These are phyloP conservation scores for Sphaerophoria rueppellii DNA, from an alignment of 2,888 invertebrate species.

Conservation along the genomic window DNA sequence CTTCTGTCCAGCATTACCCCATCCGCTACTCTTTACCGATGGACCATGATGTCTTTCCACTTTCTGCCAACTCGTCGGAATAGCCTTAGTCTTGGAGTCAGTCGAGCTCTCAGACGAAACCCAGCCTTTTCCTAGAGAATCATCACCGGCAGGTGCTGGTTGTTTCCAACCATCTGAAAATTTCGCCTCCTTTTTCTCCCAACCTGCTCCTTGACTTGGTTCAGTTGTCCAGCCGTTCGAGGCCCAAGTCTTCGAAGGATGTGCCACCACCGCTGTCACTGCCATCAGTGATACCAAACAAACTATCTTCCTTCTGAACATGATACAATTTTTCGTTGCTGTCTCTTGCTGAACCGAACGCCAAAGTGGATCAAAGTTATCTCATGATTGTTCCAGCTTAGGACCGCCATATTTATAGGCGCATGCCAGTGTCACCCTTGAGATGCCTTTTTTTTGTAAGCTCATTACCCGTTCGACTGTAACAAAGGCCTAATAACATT, in stretches of 20 bases:
- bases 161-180: constrained; percentile 32
- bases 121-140: constrained; percentile 40
- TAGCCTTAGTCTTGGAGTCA: constrained; percentile 19
- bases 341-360: constrained; percentile 40
- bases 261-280: background rate
- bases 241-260: constrained; percentile 36
- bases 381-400: constrained; percentile 43
- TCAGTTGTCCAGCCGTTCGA: constrained; percentile 46
- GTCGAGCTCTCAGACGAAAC: constrained; percentile 35
- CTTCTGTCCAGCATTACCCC: constrained; percentile 37
- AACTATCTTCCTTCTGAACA: constrained; percentile 41
- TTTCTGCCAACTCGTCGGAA: constrained; percentile 63
- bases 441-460: constrained; percentile 36
- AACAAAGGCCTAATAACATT: constrained; percentile 51
- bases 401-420: constrained; percentile 55
- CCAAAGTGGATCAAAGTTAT: constrained; percentile 44
- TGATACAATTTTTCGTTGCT: background rate
- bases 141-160: background rate
- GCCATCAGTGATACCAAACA: constrained; percentile 16
- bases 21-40: constrained; percentile 44
- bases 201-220: constrained; percentile 21
- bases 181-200: constrained; percentile 37
- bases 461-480: constrained; percentile 41
- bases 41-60: constrained; percentile 38
- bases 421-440: constrained; percentile 27